phyloP scores from a whole-genome alignment of 2,113 vertebrate species.

The Sturnus vulgaris region DNA sequence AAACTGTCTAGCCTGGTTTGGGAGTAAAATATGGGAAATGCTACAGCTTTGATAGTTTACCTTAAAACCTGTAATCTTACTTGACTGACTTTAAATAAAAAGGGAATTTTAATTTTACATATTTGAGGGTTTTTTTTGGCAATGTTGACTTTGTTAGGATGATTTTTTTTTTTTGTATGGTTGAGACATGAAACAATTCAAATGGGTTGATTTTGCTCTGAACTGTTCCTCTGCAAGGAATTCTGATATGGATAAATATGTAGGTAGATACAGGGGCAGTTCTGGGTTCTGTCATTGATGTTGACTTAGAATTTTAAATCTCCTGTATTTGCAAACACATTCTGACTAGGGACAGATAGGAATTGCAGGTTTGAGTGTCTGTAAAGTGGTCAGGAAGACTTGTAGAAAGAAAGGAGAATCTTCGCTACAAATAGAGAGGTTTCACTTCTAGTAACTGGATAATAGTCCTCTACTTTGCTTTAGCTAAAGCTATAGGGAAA shows the following conservation, averaged over 20 bases:
- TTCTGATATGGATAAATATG: not conserved
- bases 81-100: not conserved
- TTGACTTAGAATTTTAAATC: not conserved
- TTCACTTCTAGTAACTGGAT: not conserved
- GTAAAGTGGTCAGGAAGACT: not conserved
- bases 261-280: not conserved
- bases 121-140: not conserved
- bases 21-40: not conserved
- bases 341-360: not conserved
- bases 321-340: accelerated
- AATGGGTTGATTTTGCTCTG: not conserved
- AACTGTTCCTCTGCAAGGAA: not conserved
- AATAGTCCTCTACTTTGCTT: not conserved
- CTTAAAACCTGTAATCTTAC: not conserved
- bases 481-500: not conserved
- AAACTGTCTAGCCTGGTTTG: not conserved
- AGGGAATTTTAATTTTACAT: not conserved
- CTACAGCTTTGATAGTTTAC: not conserved
- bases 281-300: not conserved
- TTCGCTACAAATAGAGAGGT: not conserved
- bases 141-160: not conserved
- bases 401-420: not conserved
- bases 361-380: not conserved
- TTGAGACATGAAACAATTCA: not conserved
- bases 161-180: not conserved